Percentiles rank a stretch among this genome's conserved stretches.
Evolutionary conservation across 2,113 vertebrate genomes (phyloP).

Genomic region (Strigops habroptila): DNA sequence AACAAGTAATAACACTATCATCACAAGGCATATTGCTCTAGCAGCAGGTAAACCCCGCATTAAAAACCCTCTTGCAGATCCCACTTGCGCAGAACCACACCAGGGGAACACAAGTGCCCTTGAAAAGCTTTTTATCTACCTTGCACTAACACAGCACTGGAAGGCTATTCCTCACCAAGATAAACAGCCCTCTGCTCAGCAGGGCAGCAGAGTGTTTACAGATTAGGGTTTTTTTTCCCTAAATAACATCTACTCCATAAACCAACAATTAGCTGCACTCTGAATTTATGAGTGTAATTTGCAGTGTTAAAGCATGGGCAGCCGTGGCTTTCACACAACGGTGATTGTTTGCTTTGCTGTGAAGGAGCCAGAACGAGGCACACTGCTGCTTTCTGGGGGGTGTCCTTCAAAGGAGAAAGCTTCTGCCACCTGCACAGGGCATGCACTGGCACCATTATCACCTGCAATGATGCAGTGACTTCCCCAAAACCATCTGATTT

Average conservation of each 20-base stretch:
- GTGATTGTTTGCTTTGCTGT: background rate
- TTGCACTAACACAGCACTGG: background rate
- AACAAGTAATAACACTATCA: background rate
- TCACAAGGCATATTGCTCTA: background rate
- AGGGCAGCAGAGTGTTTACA: constrained; percentile 49
- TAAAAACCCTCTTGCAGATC: background rate
- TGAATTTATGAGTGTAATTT: constrained; percentile 60
- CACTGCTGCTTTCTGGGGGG: fast-evolving
- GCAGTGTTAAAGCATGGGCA: background rate
- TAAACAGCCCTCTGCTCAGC: constrained; percentile 21
- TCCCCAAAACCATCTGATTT: background rate
- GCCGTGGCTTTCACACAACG: background rate
- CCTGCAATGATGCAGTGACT: background rate
- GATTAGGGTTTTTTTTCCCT: background rate
- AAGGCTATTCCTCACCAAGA: constrained; percentile 8
- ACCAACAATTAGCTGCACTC: constrained; percentile 59
- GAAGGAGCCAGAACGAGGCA: background rate
- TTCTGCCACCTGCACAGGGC: background rate
- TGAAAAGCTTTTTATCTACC: background rate
- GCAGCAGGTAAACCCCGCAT: background rate
- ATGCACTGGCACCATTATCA: too few species aligned
- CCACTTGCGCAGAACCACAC: background rate
- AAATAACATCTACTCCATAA: constrained; percentile 34
- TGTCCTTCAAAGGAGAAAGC: background rate
- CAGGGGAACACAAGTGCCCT: background rate